Evolutionary conservation across 1,140 invertebrate genomes (phyloP), one percentile per base, ranked within the genome.

Genomic region (Mizuhopecten yessoensis): DNA sequence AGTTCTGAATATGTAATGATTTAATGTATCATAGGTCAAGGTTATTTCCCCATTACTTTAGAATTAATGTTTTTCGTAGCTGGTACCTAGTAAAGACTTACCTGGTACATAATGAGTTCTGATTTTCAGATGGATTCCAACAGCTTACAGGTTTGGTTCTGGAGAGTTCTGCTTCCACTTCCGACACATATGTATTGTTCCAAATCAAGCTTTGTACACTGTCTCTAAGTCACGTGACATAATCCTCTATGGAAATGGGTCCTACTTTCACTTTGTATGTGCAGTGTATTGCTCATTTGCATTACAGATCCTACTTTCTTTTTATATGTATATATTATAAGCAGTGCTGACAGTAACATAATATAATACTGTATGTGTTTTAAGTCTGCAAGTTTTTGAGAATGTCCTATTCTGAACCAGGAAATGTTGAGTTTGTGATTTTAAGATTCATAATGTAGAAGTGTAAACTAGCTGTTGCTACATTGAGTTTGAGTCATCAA

Each of bases 81-180:
- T 5, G 57, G 9, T 75, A 29, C 57, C 57, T 75, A 3, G 7
- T 75, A 3, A 13, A 13, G 11, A 17, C n/a, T 0, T 75, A 75
- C n/a, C 57, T n/a, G 17, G 57, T 75, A 75, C n/a, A 75, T 9
- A 75, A 13, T 57, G 86, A 29, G 33, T 34, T 86, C 57, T 86
- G n/a, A 34, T 39, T 92, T 92, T 92, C 88, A 92, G 91, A 86
- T 90, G 88, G 75, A 87, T 90, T 34, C 90, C 89, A 29, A 29
- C 57, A 15, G 11, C 49, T 34, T 33, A 92, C 89, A 92, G 91
- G 91, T 92, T 88, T 90, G 86, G 45, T 34, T 86, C 86, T 88
- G 86, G 49, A 87, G 29, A 39, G 10, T 87, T 86, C 45, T 88
- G 20, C 34, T 45, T 49, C 45, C 39, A n/a, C 34, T 86, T 15